Conservation (phyloP, 1,140 invertebrate genomes). For the Drosophila santomea region DNA sequence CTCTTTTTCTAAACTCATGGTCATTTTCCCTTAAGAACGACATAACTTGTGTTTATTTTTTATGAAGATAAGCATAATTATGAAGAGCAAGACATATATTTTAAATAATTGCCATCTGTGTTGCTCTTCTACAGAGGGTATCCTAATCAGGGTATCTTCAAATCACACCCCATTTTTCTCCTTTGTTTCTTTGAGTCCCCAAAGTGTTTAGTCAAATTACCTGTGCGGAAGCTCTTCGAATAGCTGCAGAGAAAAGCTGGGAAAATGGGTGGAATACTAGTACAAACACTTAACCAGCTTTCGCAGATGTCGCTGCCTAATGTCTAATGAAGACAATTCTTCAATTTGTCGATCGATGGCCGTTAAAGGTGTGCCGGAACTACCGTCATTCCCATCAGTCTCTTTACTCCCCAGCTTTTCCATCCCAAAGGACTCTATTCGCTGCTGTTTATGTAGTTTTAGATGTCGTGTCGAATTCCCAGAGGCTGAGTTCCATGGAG, state of each 20-base stretch:
- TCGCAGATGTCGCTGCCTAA: conserved; percentile 18
- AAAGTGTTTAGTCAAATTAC: conserved; percentile 49
- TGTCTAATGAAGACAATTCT: conserved; percentile 76
- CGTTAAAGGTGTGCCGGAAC: conserved; percentile 49
- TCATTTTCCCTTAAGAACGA: no score
- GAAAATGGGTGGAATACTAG: conserved; percentile 18
- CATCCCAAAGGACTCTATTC: conserved; percentile 10
- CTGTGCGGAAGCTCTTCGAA: conserved; percentile 19
- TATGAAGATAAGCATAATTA: no score
- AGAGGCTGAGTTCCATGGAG: neutral
- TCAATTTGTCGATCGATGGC: conserved; percentile 73
- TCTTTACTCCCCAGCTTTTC: neutral
- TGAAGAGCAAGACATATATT: no score
- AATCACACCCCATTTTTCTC: neutral
- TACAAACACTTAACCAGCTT: conserved; percentile 32
- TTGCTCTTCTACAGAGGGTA: neutral
- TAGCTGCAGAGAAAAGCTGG: conserved; percentile 6
- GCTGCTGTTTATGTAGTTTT: conserved; percentile 36
- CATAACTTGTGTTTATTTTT: no score
- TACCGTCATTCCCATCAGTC: neutral
- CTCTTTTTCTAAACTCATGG: no score
- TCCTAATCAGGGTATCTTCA: neutral
- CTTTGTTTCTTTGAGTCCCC: conserved; percentile 1
- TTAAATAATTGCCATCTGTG: no score
- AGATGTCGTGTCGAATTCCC: conserved; percentile 17